Percentiles rank a stretch among this genome's conserved stretches.
These are phyloP conservation scores for Cyanoramphus novaezelandiae DNA, from an alignment of 2,113 vertebrate species.

Conservation along the genomic window DNA sequence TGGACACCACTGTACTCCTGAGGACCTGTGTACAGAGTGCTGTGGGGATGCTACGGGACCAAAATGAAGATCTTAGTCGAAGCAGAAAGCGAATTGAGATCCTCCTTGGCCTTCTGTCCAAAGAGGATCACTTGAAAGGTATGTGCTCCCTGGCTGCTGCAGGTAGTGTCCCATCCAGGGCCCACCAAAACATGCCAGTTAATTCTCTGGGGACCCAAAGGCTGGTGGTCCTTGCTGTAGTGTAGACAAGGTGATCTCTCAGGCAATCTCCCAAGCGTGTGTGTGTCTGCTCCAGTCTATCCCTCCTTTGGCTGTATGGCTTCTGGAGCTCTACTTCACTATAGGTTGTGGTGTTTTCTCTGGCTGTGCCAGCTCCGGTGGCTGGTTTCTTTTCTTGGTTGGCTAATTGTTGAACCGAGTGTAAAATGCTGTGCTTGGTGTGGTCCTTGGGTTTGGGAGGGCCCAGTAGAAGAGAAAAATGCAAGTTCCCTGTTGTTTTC, in stretches of 20 bases:
- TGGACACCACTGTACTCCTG: conserved; percentile 88
- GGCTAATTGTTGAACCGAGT: not conserved
- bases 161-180: not conserved
- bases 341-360: not conserved
- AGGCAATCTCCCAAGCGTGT: not conserved
- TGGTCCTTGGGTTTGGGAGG: not conserved
- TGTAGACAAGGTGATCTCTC: not conserved
- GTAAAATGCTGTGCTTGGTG: not conserved
- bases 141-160: not conserved
- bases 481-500: not conserved
- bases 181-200: not conserved
- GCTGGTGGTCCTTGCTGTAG: not conserved
- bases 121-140: conserved; percentile 75
- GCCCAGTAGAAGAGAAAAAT: not conserved
- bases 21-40: conserved; percentile 90
- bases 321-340: not conserved
- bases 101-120: conserved; percentile 82
- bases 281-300: not conserved
- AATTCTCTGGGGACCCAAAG: not conserved
- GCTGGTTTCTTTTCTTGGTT: not conserved
- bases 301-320: not conserved
- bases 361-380: not conserved
- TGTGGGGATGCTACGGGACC: conserved; percentile 87
- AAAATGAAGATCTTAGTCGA: conserved; percentile 67
- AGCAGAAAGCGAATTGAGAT: conserved; percentile 83